Evolutionary conservation across 2,888 invertebrate species (phyloP).

Genomic region (Dynastes hyllus): DNA sequence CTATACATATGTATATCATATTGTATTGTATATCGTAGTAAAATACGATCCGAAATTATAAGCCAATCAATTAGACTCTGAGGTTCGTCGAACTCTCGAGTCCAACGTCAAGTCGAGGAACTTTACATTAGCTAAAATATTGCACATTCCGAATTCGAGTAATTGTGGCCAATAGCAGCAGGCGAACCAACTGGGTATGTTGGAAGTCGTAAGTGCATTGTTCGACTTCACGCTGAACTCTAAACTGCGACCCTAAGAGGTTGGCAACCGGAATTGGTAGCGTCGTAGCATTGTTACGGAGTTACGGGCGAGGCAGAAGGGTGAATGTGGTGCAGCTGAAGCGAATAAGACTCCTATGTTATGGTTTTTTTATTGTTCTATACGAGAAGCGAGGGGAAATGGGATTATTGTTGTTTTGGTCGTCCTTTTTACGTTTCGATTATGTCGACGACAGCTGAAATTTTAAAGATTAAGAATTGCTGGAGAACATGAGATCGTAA

Average conservation of each 20-base stretch:
- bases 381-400: too few species aligned
- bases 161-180: conserved; percentile 30
- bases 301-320: too few species aligned
- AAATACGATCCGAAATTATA: conserved; percentile 40
- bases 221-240: conserved; percentile 54
- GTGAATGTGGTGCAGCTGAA: too few species aligned
- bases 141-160: conserved; percentile 58
- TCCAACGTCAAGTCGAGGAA: conserved; percentile 52
- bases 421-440: too few species aligned
- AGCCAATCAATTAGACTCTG: conserved; percentile 42
- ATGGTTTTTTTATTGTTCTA: too few species aligned
- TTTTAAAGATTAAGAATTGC: too few species aligned
- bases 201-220: conserved; percentile 50
- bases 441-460: too few species aligned
- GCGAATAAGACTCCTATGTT: too few species aligned
- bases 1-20: neutral
- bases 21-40: neutral
- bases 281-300: too few species aligned
- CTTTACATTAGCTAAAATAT: conserved; percentile 56
- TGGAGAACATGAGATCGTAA: too few species aligned
- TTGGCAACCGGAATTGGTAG: neutral
- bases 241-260: conserved; percentile 19
- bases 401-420: too few species aligned
- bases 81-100: neutral
- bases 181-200: neutral